Percentiles rank a stretch among this genome's conserved stretches.
Conservation (phyloP, 2,797 vertebrate species). For the Cryptoblepharus egeriae region DNA sequence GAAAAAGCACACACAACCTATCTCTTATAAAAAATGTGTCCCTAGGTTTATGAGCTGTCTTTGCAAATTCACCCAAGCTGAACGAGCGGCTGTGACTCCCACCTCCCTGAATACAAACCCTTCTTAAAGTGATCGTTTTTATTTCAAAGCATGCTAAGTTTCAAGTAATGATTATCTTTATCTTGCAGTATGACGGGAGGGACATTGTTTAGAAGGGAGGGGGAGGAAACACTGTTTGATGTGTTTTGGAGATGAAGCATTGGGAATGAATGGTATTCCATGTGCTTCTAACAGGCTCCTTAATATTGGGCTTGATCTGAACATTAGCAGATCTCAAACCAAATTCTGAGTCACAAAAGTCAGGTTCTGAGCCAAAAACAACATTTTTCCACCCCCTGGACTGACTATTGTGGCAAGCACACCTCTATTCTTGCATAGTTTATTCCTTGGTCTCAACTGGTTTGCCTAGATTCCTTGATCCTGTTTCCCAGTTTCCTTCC, state of each 20-base stretch:
- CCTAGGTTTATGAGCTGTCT: slow-evolving; percentile 26
- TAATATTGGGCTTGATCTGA: not conserved
- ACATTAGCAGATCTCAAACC: not conserved
- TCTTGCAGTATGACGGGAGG: not conserved
- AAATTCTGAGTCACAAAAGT: not conserved
- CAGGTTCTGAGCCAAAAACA: not conserved
- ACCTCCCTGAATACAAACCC: slow-evolving; percentile 37
- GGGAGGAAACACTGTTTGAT: not conserved
- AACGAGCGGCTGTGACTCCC: not conserved
- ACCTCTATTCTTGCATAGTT: too few relatives aligned
- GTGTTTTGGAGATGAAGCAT: not conserved
- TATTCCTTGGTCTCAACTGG: not conserved
- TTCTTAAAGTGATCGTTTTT: slow-evolving; percentile 11
- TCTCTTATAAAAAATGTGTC: slow-evolving; percentile 27
- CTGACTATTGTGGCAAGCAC: too few relatives aligned
- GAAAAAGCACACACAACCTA: not conserved
- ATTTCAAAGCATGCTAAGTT: not conserved
- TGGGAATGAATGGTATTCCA: slow-evolving; percentile 14
- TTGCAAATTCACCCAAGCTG: slow-evolving; percentile 30
- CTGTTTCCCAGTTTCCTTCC: not conserved
- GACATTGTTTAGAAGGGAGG: not conserved
- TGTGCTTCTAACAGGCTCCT: not conserved
- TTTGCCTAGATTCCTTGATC: not conserved
- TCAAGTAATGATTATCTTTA: slow-evolving; percentile 30
- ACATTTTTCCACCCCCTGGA: too few relatives aligned